Base-by-base conservation (phyloP, 2,113 vertebrate species). In the Tor tambroides region DNA sequence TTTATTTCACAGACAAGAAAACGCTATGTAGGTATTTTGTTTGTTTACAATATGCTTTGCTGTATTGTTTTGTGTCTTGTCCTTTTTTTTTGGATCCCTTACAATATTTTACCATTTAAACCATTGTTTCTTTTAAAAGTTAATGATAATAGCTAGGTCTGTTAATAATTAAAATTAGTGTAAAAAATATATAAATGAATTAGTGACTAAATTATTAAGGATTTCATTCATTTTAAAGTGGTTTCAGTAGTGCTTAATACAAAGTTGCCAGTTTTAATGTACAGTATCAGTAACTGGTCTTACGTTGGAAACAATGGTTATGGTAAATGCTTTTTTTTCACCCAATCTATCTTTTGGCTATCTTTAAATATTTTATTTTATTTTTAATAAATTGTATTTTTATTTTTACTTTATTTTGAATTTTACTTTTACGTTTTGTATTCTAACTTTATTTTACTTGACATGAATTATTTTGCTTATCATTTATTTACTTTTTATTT, bases 1-100 rank as follows among this genome's bases (percentile, higher is more conserved):
- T 30, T 19, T 14, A 23, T 51, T 56, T 71, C 32, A n/a, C n/a
- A 79, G 75, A 41, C 19, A 77, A 49, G 14, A 51, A 78, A 30
- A 21, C 21, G 23, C 23, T 19, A 26, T 38, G 35, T 76, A 63
- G 35, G 69, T 41, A 56, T 85, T 28, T 76, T 43, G 21, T 80
- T 30, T 26, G 5, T 59, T 81, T n/a, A 54, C 23, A 41, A 12
- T 46, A 30, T 78, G 46, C 46, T 56, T 17, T 80, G 32, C 49
- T 35, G 67, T 46, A 5, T 76, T 41, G 69, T 74, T 77, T 77
- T 78, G 15, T 75, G 26, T 30, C 54, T 38, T 19, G 21, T 85
- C 23, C 30, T 23, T 41, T 26, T 26, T n/a, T 38, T 54, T 76
- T 43, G 14, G 38, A 23, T 83, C 41, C 49, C 5, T 65, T 61